A percentile compares a stretch with the other conserved stretches of the same genome.
These are phyloP conservation scores for Amblyopsis rosae DNA, from an alignment of 2,113 vertebrate genomes.

Conservation along the genomic window DNA sequence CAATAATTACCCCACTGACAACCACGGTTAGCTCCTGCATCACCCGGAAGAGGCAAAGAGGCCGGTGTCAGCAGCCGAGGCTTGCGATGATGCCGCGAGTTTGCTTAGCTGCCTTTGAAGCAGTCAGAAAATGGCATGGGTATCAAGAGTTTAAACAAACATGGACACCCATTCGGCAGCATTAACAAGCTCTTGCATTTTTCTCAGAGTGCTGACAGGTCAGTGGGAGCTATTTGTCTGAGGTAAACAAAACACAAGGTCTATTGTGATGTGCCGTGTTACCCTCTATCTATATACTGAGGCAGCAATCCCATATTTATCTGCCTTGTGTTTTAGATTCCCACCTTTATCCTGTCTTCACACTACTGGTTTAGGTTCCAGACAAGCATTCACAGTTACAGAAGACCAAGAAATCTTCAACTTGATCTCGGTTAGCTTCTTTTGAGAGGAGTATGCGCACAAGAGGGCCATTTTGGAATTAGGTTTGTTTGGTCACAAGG, in stretches of 20 bases:
- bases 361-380: background rate
- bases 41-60: background rate
- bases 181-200: slow-evolving; percentile 50
- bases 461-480: slow-evolving; percentile 26
- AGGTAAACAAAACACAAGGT: slow-evolving; percentile 41
- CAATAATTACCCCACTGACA: slow-evolving; percentile 9
- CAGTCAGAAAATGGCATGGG: slow-evolving; percentile 15
- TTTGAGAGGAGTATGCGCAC: slow-evolving; percentile 18
- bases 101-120: slow-evolving; percentile 23
- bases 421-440: slow-evolving; percentile 23
- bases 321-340: slow-evolving; percentile 34
- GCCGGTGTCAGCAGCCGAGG: background rate
- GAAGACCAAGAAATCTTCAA: slow-evolving; percentile 19
- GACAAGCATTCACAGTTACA: background rate
- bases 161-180: slow-evolving; percentile 22
- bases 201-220: slow-evolving; percentile 47
- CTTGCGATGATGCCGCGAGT: slow-evolving; percentile 4
- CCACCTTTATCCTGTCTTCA: background rate
- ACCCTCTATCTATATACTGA: slow-evolving; percentile 5
- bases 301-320: slow-evolving; percentile 19
- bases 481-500: slow-evolving; percentile 37
- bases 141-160: slow-evolving; percentile 26
- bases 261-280: slow-evolving; percentile 22
- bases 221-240: slow-evolving; percentile 38
- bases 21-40: background rate